These are phyloP conservation scores for Lithobates sylvaticus DNA, from an alignment of 2,797 vertebrate species.

Conservation along the genomic window DNA sequence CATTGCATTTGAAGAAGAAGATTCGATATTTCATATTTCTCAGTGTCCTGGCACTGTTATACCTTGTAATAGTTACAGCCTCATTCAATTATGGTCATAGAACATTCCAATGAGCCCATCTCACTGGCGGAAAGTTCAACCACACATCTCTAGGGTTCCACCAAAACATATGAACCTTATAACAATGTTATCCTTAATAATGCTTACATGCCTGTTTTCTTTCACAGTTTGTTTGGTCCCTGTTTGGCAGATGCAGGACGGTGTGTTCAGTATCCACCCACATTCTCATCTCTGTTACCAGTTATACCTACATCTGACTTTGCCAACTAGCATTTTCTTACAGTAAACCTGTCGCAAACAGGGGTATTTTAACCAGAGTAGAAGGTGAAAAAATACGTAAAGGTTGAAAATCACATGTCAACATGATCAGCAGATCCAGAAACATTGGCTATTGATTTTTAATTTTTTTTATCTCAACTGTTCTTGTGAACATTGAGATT, in stretches of 20 bases:
- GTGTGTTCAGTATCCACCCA: not conserved
- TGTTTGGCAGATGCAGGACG: slow-evolving; percentile 21
- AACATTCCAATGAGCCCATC: slow-evolving; percentile 37
- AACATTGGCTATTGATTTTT: not conserved
- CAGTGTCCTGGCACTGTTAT: slow-evolving; percentile 5
- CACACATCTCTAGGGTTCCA: slow-evolving; percentile 38
- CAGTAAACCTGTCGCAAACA: not conserved
- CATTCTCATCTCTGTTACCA: not conserved
- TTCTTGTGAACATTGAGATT: too few species aligned
- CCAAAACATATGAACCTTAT: slow-evolving; percentile 45
- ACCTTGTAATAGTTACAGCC: slow-evolving; percentile 15
- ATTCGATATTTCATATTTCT: slow-evolving; percentile 8
- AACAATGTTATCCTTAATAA: slow-evolving; percentile 38
- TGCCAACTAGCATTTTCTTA: not conserved
- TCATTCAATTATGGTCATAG: slow-evolving; percentile 37
- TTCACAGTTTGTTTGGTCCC: slow-evolving; percentile 12
- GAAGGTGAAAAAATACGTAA: not conserved
- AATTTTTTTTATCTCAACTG: too few species aligned
- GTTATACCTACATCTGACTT: slow-evolving; percentile 8
- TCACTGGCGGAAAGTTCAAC: slow-evolving; percentile 33
- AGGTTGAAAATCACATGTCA: not conserved
- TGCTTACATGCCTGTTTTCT: slow-evolving; percentile 17
- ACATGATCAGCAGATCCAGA: not conserved
- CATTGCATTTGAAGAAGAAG: not conserved
- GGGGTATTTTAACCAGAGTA: not conserved